Conservation (phyloP, 2,888 invertebrate species). For the Tineola bisselliella region DNA sequence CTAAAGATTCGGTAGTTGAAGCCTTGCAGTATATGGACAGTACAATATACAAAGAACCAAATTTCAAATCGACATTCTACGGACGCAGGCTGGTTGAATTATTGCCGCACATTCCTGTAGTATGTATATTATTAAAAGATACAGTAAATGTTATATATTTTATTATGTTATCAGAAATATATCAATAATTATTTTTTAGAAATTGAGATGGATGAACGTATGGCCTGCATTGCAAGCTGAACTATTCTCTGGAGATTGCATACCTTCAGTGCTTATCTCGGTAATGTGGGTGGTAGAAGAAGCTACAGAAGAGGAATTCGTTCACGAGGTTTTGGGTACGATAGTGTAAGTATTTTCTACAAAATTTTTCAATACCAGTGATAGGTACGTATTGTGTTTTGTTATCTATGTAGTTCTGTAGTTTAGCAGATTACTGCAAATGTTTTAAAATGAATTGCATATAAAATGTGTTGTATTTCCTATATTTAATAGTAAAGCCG, state of each 20-base stretch:
- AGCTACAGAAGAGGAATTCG: constrained; percentile 80
- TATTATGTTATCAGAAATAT: not conserved
- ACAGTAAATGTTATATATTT: constrained; percentile 15
- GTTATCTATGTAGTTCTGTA: too few relatives aligned
- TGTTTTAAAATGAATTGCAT: too few relatives aligned
- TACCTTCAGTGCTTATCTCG: constrained; percentile 86
- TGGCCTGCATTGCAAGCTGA: constrained; percentile 91
- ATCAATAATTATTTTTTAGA: constrained; percentile 69
- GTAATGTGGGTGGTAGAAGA: constrained; percentile 85
- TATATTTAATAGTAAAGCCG: too few relatives aligned
- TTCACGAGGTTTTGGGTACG: constrained; percentile 82
- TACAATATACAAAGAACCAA: constrained; percentile 90
- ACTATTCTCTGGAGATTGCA: constrained; percentile 84
- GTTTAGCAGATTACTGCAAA: too few relatives aligned
- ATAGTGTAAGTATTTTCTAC: constrained; percentile 72
- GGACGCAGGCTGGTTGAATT: constrained; percentile 86
- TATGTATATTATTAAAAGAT: constrained; percentile 40
- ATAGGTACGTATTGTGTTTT: too few relatives aligned
- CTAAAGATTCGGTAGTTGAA: constrained; percentile 88
- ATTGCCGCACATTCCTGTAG: constrained; percentile 89
- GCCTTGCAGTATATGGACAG: constrained; percentile 94
- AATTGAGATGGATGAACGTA: constrained; percentile 94
- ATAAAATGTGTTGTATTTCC: too few relatives aligned
- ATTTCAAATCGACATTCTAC: constrained; percentile 90
- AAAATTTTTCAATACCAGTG: too few relatives aligned